These are phyloP conservation scores for Merluccius polli DNA, from an alignment of 2,797 vertebrate species.

Conservation along the genomic window DNA sequence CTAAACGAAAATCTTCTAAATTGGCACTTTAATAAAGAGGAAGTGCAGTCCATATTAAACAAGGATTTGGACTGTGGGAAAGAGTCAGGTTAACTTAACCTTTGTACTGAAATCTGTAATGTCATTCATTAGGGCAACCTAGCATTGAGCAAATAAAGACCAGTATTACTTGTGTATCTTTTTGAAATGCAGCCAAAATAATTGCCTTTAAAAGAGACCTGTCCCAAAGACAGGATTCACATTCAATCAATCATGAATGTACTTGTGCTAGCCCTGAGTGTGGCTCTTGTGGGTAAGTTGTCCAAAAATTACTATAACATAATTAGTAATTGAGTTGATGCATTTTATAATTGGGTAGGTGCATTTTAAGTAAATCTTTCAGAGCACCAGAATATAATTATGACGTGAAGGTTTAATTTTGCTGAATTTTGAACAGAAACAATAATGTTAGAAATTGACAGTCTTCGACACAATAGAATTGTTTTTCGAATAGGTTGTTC, in stretches of 20 bases:
- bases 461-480: too few species aligned
- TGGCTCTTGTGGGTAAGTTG: constrained; percentile 64
- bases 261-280: constrained; percentile 57
- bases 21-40: not conserved
- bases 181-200: constrained; percentile 17
- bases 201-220: constrained; percentile 49
- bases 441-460: too few species aligned
- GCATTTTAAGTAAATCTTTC: not conserved
- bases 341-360: not conserved
- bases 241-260: constrained; percentile 61
- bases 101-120: not conserved
- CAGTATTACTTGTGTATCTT: constrained; percentile 23
- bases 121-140: not conserved
- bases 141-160: not conserved
- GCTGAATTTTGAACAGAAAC: too few species aligned
- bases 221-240: constrained; percentile 5
- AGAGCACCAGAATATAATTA: not conserved
- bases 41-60: not conserved
- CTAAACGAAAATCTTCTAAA: too few species aligned
- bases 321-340: not conserved
- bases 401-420: too few species aligned
- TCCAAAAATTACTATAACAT: not conserved
- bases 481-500: too few species aligned
- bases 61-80: not conserved
- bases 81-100: not conserved